Base-by-base conservation (phyloP, 2,113 vertebrate genomes). In the Galbula dea region DNA sequence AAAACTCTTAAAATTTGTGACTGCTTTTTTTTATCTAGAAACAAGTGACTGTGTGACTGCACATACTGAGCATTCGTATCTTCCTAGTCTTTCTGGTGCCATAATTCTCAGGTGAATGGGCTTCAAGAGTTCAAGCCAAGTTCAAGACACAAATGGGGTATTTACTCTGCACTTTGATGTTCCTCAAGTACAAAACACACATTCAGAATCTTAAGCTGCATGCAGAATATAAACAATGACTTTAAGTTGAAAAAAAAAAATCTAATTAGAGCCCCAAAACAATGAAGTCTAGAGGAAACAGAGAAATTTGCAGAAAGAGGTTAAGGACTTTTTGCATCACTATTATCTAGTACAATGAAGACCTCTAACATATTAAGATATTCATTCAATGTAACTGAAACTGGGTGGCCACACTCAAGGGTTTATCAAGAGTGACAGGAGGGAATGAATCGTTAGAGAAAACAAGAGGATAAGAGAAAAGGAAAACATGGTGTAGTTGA, bases 311-410 rank as follows among this genome's bases (percentile, higher is more conserved):
- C 41, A 41, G 55, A 73, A 5, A 71, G 59, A 18, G 14, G 32
- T 49, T 49, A 78, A 71, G 46, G 19, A 73, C 23, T 66, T 88
- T 62, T 73, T 82, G 23, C 45, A 76, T 32, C 3, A 1, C 30
- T 75, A 9, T 61, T 3, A 65, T 41, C 32, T 82, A 72, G 52
- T 16, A 62, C 16, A 55, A 63, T 78, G 57, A 49, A 66, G 36
- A 71, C 24, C 20, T 71, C 14, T 43, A 72, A 73, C 13, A 85
- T 61, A 36, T 2, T 19, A 11, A 57, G 48, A 57, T 46, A 57
- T 21, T 77, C 21, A 61, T 32, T 67, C 55, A 51, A 45, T 52
- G 59, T 83, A 96, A 91, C 90, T 91, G 93, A 95, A 94, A 95
- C 94, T 94, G 85, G 87, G 68, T 86, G 61, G 75, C 88, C 72